Evolutionary conservation across 2,888 invertebrate species (phyloP).

Genomic region (Amiota communis): DNA sequence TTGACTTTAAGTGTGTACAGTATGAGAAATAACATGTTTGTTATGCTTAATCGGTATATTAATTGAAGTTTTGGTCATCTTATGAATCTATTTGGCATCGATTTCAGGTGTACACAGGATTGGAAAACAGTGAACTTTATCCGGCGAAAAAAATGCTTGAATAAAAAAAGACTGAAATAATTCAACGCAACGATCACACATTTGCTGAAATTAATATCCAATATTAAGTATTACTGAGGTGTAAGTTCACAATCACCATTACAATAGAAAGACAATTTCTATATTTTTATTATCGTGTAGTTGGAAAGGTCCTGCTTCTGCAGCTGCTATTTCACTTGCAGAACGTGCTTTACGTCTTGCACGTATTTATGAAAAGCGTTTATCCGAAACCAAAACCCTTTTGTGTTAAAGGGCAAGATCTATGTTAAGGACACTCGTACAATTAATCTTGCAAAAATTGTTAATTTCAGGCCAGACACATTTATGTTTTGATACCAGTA

Average conservation of each 20-base stretch:
- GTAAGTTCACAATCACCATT: not conserved
- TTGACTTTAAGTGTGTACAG: too few species aligned
- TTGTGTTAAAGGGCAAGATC: constrained; percentile 59
- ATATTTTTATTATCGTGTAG: too few species aligned
- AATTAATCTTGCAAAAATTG: constrained; percentile 53
- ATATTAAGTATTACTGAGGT: constrained; percentile 40
- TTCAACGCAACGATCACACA: constrained; percentile 43
- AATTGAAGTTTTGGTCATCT: too few species aligned
- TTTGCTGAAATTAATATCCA: constrained; percentile 52
- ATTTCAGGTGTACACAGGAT: too few species aligned
- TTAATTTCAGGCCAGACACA: constrained; percentile 56
- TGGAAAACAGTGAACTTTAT: constrained; percentile 53
- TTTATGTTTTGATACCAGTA: constrained; percentile 56
- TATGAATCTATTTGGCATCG: too few species aligned
- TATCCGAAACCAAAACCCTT: constrained; percentile 55
- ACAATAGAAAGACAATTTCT: constrained; percentile 25
- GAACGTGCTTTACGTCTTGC: constrained; percentile 53
- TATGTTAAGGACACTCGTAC: constrained; percentile 49
- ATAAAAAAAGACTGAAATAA: constrained; percentile 48
- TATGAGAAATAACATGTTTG: too few species aligned
- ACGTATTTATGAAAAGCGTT: constrained; percentile 43
- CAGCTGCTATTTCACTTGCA: constrained; percentile 47
- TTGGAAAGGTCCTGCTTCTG: too few species aligned
- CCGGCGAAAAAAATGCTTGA: constrained; percentile 52
- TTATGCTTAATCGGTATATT: too few species aligned